These are phyloP conservation scores for Drosophila mauritiana DNA, from an alignment of 1,140 invertebrate genomes.

Conservation along the genomic window DNA sequence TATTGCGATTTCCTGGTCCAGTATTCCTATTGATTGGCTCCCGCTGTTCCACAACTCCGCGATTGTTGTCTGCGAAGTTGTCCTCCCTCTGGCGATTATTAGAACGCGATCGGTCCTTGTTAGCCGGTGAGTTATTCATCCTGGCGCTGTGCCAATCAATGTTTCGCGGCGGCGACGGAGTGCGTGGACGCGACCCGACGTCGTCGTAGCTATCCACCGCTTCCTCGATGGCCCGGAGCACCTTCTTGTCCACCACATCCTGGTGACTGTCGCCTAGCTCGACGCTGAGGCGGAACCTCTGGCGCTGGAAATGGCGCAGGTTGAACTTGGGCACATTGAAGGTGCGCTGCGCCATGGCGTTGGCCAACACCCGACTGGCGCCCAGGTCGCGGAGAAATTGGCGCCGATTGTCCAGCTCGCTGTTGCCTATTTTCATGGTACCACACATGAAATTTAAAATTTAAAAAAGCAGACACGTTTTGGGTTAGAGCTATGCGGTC, in stretches of 20 bases:
- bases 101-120: conserved; percentile 10
- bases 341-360: conserved; percentile 32
- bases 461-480: conserved; percentile 23
- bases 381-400: conserved; percentile 49
- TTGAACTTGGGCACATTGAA: conserved; percentile 44
- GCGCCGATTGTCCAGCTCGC: conserved; percentile 38
- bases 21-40: background rate
- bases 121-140: background rate
- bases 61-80: conserved; percentile 6
- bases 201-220: conserved; percentile 15
- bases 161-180: conserved; percentile 51
- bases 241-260: conserved; percentile 27
- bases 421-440: conserved; percentile 33
- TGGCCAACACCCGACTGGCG: conserved; percentile 38
- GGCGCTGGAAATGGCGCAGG: conserved; percentile 39
- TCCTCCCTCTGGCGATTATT: background rate
- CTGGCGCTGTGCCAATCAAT: conserved; percentile 53
- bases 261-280: conserved; percentile 44
- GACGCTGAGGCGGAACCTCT: conserved; percentile 29
- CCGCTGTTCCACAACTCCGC: background rate
- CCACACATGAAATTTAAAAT: conserved; percentile 38
- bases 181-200: conserved; percentile 7
- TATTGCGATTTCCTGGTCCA: background rate
- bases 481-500: conserved; percentile 12
- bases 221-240: conserved; percentile 26